Conservation (phyloP, 2,888 invertebrate species). For the Aricia artaxerxes region DNA sequence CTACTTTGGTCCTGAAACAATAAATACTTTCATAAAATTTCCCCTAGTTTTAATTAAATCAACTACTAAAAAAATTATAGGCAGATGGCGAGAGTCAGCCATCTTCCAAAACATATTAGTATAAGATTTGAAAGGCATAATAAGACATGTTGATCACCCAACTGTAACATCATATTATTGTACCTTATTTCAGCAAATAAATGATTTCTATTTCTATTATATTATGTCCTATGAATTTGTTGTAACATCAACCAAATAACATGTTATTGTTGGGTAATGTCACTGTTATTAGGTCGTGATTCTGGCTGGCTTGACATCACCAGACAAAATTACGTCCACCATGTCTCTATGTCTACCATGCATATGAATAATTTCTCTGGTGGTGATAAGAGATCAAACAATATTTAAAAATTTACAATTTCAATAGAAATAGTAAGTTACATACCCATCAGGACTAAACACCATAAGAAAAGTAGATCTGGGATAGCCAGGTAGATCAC, state of each 20-base stretch:
- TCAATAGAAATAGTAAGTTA: conserved; percentile 38
- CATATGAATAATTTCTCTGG: neutral
- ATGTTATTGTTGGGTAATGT: no score
- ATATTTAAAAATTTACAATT: neutral
- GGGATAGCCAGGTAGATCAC: conserved; percentile 86
- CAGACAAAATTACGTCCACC: neutral
- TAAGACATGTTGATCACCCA: no score
- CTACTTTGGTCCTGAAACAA: conserved; percentile 85
- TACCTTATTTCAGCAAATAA: no score
- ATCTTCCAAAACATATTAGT: no score
- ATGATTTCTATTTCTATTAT: no score
- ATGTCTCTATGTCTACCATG: neutral
- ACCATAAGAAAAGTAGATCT: conserved; percentile 92
- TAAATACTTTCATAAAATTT: neutral
- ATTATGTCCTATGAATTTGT: no score
- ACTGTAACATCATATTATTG: no score
- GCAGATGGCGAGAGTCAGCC: no score
- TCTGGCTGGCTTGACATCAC: neutral
- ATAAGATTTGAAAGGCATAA: no score
- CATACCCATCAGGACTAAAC: conserved; percentile 92
- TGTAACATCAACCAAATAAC: no score
- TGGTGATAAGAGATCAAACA: neutral
- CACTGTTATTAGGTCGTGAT: no score
- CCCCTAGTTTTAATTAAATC: neutral
- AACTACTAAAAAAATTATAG: no score